Evolutionary conservation across 2,797 vertebrate species (phyloP).

Genomic region (Eremophila alpestris): DNA sequence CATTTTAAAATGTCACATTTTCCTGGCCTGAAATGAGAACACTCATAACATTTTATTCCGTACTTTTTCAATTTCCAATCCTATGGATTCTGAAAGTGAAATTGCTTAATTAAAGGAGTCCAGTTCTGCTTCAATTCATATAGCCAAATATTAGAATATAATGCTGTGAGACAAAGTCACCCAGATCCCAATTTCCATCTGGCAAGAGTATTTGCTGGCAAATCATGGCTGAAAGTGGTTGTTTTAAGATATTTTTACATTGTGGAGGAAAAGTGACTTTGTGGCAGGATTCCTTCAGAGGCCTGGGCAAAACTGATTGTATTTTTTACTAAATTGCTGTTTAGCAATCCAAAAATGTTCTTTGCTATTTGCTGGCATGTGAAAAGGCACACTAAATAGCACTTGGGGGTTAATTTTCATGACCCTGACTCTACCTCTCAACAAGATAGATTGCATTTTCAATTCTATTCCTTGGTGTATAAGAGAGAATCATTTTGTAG

Average conservation of each 20-base stretch:
- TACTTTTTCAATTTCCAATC: not conserved
- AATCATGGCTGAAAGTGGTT: not conserved
- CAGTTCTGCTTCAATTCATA: not conserved
- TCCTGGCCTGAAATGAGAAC: not conserved
- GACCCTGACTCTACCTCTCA: conserved; percentile 54
- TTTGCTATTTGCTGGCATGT: not conserved
- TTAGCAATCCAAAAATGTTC: conserved; percentile 17
- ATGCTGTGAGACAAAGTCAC: not conserved
- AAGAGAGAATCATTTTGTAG: conserved; percentile 59
- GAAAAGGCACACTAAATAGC: conserved; percentile 19
- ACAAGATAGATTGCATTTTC: conserved; percentile 67
- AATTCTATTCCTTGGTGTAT: conserved; percentile 50
- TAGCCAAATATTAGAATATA: not conserved
- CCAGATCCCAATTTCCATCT: not conserved
- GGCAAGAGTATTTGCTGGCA: not conserved
- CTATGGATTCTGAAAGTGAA: not conserved
- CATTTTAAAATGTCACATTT: not conserved
- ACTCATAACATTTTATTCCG: not conserved
- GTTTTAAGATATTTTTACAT: not conserved
- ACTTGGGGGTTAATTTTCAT: conserved; percentile 56
- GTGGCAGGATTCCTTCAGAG: not conserved
- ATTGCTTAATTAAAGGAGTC: not conserved
- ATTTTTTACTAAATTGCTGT: conserved; percentile 35
- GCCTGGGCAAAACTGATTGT: not conserved
- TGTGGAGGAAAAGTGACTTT: not conserved